phyloP scores from a whole-genome alignment of 2,888 invertebrate genomes.

The Adelphocoris suturalis region DNA sequence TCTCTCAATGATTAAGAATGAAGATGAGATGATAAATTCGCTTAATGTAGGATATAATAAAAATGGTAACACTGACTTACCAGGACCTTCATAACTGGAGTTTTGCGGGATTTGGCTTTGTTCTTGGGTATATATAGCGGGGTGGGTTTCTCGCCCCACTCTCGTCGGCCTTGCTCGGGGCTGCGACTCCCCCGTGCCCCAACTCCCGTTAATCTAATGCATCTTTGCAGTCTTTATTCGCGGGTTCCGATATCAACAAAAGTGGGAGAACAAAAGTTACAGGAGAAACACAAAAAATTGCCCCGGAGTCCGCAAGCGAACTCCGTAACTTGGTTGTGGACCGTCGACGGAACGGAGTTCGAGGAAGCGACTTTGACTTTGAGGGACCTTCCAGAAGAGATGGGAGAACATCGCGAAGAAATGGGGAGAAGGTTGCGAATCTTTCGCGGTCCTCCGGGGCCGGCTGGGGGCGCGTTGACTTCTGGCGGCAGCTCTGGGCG shows the following conservation, averaged over 20 bases:
- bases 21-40: no score
- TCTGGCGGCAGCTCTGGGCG: background rate
- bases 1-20: no score
- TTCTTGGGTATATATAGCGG: conserved; percentile 48
- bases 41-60: no score
- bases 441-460: background rate
- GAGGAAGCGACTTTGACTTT: background rate
- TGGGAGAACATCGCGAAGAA: background rate
- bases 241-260: background rate
- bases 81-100: conserved; percentile 50
- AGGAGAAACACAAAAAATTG: background rate
- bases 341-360: background rate
- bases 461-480: background rate
- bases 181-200: background rate
- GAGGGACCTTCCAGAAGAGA: background rate
- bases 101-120: conserved; percentile 38
- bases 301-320: background rate
- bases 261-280: background rate
- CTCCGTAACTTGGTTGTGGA: background rate
- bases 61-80: conserved; percentile 35
- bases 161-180: conserved; percentile 55
- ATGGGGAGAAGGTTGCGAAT: conserved; percentile 1
- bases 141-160: conserved; percentile 49
- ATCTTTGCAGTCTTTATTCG: background rate
- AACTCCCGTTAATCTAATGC: conserved; percentile 38